phyloP scores from a whole-genome alignment of 2,113 vertebrate species.

The Paradoxurus hermaphroditus region DNA sequence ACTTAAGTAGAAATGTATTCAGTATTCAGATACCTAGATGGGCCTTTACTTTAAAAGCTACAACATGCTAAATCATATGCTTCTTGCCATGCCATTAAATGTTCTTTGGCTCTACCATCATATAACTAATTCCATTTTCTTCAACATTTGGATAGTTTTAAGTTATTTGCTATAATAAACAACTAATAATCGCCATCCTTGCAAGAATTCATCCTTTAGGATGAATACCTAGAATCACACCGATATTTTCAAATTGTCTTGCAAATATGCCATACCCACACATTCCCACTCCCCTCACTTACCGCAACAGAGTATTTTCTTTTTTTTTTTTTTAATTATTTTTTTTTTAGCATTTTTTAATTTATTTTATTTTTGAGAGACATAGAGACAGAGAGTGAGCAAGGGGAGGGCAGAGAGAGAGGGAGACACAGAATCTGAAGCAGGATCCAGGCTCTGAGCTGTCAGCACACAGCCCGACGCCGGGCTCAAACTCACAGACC shows the following conservation, averaged over 20 bases:
- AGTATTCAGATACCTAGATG: not conserved
- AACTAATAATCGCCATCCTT: not conserved
- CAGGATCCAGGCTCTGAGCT: no score
- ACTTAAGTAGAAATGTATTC: not conserved
- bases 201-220: not conserved
- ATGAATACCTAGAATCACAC: not conserved
- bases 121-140: not conserved
- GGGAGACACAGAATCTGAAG: no score
- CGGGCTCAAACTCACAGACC: no score
- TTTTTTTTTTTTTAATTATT: no score
- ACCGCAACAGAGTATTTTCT: no score
- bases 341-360: no score
- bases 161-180: not conserved
- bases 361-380: no score
- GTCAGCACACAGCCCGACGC: no score
- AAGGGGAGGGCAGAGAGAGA: no score
- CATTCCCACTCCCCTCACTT: not conserved
- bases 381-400: no score
- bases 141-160: not conserved
- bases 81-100: not conserved
- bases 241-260: not conserved
- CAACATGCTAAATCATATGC: not conserved
- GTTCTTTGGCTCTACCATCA: not conserved
- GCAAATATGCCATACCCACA: not conserved
- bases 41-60: slow-evolving; percentile 17